Base-by-base conservation (phyloP, 2,888 invertebrate genomes). In the Trachelus tabidus region DNA sequence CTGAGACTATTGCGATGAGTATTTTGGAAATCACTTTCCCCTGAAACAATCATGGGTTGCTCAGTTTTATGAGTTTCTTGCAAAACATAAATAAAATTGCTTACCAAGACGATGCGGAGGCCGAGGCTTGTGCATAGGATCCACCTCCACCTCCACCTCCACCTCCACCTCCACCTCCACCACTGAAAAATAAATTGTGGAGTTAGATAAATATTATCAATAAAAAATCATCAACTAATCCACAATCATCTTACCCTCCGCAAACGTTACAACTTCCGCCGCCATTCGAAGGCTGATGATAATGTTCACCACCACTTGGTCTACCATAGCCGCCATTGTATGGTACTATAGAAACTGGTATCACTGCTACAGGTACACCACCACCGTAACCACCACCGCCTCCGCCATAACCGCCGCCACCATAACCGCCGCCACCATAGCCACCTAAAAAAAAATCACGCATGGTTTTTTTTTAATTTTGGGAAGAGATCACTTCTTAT, bases 101-200 rank as follows among this genome's bases (percentile, higher is more conserved):
- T 77, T 75, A 87, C 87, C 87, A 88, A 71, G 81, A 76, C 56
- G 77, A 75, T 30, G 83, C 76, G 33, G 88, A 88, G 34, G 90
- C 88, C 0, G 88, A 87, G 11, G 90, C 85, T 73, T 85, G 84
- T 11, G 89, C 85, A 1, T 84, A 82, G 3, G 85, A 82, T 1
- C 84, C 79, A 12, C 84, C 83, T n/a, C 83, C 81, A 23, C 80
- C 77, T 4, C 76, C 68, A 12, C 76, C 76, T 4, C 76, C 68
- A 12, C 76, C 76, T 34, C 34, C 33, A 11, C 83, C 81, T 15
- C 80, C 76, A 12, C 76, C 68, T 4, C 76, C 76, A 11, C 75
- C 71, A 35, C 78, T 75, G 71, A 68, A 77, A 79, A 35, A 73
- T 30, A 76, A 75, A 75, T 31, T 30, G 11, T 31, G 75, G 11